Conservation (phyloP, 2,113 vertebrate genomes). For the Oncorhynchus gorbuscha region DNA sequence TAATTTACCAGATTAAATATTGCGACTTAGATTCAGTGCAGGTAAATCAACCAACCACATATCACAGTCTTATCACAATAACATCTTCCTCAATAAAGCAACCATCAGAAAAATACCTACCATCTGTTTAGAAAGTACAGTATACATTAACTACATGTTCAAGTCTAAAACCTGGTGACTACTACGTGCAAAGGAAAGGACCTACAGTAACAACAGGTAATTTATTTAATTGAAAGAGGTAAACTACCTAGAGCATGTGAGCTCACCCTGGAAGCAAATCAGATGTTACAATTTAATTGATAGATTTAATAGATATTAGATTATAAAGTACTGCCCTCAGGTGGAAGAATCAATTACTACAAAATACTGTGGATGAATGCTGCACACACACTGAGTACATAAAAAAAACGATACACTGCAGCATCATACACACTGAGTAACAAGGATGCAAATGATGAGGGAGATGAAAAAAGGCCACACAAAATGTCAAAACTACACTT, state of each 20-base stretch:
- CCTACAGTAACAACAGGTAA: conserved; percentile 22
- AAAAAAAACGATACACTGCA: not conserved
- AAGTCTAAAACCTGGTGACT: not conserved
- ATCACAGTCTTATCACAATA: too few relatives aligned
- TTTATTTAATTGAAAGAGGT: conserved; percentile 17
- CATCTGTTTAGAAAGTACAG: not conserved
- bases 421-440: not conserved
- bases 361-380: conserved; percentile 45
- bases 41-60: not conserved
- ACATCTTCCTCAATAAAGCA: not conserved
- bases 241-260: conserved; percentile 36
- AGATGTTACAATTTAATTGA: conserved; percentile 59
- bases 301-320: conserved; percentile 67
- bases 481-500: not conserved
- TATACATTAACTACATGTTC: not conserved
- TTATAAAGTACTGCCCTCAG: conserved; percentile 79
- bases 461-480: not conserved
- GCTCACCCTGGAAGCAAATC: conserved; percentile 34
- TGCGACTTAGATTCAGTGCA: not conserved
- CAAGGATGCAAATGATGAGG: not conserved
- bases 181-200: not conserved
- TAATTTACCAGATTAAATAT: not conserved
- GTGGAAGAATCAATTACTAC: conserved; percentile 77
- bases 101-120: not conserved
- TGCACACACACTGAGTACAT: conserved; percentile 10